These are phyloP conservation scores for Ganaspis brasiliensis DNA, from an alignment of 2,888 invertebrate species.

Conservation along the genomic window DNA sequence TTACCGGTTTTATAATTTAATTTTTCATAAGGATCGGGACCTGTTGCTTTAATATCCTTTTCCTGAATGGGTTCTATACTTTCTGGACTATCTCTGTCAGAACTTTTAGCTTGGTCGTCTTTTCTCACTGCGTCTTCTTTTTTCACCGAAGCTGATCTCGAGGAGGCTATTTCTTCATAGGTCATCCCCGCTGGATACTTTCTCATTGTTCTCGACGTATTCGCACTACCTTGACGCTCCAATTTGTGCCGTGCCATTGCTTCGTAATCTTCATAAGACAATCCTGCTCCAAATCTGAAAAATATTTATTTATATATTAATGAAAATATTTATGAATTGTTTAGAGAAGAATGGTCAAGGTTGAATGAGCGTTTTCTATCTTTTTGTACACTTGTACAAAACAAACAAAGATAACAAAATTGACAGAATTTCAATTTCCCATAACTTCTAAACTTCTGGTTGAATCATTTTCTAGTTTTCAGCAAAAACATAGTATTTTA, in stretches of 20 bases:
- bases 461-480: too few relatives aligned
- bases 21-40: slow-evolving; percentile 81
- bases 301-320: slow-evolving; percentile 12
- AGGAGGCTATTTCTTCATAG: slow-evolving; percentile 78
- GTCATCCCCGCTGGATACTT: slow-evolving; percentile 78
- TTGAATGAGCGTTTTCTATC: too few relatives aligned
- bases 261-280: slow-evolving; percentile 79
- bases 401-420: too few relatives aligned
- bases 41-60: slow-evolving; percentile 78
- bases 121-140: slow-evolving; percentile 65
- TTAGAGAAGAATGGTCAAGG: too few relatives aligned
- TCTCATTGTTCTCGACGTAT: slow-evolving; percentile 68
- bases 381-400: too few relatives aligned
- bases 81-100: slow-evolving; percentile 74
- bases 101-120: slow-evolving; percentile 68
- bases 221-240: slow-evolving; percentile 73
- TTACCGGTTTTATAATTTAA: slow-evolving; percentile 80
- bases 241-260: slow-evolving; percentile 78
- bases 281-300: slow-evolving; percentile 73
- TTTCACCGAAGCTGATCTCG: slow-evolving; percentile 67
- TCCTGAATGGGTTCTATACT: slow-evolving; percentile 77
- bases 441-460: too few relatives aligned
- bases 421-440: too few relatives aligned
- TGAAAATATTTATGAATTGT: slow-evolving; percentile 45
- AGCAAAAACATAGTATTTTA: too few relatives aligned